Percentiles rank a stretch among this genome's conserved stretches.
Evolutionary conservation across 2,888 invertebrate genomes (phyloP).

Genomic region (Drosophila nr. medialis): DNA sequence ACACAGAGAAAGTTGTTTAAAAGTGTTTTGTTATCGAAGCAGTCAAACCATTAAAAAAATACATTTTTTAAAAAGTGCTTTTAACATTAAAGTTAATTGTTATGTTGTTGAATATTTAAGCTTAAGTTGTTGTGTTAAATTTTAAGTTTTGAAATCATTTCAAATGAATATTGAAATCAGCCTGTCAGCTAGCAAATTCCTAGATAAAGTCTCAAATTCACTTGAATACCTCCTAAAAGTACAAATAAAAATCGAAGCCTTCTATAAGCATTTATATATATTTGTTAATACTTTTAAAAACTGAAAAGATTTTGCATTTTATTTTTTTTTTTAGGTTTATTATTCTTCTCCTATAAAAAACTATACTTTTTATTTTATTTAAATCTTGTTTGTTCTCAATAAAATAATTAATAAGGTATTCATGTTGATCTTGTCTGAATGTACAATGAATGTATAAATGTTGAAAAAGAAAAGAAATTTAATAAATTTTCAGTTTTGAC

Average conservation of each 20-base stretch:
- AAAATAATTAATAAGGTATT: not conserved
- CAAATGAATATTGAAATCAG: not conserved
- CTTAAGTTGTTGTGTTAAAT: slow-evolving; percentile 1
- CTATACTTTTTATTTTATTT: not conserved
- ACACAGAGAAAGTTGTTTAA: not conserved
- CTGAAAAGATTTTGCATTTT: not conserved
- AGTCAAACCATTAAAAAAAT: slow-evolving; percentile 14
- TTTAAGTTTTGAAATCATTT: not conserved
- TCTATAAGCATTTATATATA: too few species aligned
- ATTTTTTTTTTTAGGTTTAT: not conserved
- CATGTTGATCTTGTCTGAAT: slow-evolving; percentile 18
- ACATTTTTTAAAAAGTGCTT: slow-evolving; percentile 3
- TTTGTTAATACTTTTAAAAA: not conserved
- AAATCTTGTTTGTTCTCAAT: not conserved
- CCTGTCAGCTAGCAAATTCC: not conserved
- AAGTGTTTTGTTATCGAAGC: slow-evolving; percentile 19
- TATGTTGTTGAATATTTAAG: slow-evolving; percentile 1
- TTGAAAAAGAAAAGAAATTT: slow-evolving; percentile 1
- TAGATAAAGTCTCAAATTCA: not conserved
- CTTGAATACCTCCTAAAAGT: too few species aligned
- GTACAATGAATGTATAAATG: slow-evolving; percentile 35
- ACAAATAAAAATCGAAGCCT: not conserved
- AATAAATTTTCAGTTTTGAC: slow-evolving; percentile 1
- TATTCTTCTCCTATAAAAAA: not conserved
- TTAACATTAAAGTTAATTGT: slow-evolving; percentile 4